These are phyloP conservation scores for Pelusios castaneus DNA, from an alignment of 2,113 vertebrate species.

Conservation along the genomic window DNA sequence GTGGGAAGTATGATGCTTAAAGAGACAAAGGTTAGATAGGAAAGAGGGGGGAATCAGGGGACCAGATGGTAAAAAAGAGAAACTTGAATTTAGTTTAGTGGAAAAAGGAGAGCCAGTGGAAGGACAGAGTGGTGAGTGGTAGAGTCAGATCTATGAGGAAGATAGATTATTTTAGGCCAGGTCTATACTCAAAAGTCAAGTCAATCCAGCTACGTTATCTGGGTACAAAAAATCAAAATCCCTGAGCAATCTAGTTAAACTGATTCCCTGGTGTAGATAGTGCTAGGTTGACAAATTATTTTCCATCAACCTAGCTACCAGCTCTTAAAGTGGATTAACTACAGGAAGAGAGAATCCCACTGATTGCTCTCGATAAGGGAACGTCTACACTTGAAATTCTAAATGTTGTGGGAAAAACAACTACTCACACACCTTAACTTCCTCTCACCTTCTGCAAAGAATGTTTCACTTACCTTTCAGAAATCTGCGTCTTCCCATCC, in stretches of 20 bases:
- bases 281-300: background rate
- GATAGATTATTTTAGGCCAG: no score
- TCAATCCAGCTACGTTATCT: background rate
- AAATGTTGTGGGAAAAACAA: background rate
- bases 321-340: background rate
- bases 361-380: background rate
- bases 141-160: no score
- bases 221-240: background rate
- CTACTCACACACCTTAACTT: background rate
- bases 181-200: background rate
- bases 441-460: background rate
- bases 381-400: background rate
- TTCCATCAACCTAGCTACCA: background rate
- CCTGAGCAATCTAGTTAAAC: background rate
- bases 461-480: conserved; percentile 83
- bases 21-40: background rate
- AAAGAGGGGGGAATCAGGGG: background rate
- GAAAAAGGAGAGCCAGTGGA: background rate
- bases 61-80: rapidly evolving
- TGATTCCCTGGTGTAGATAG: background rate
- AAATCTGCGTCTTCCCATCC: conserved; percentile 93
- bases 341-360: background rate
- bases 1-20: background rate
- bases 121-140: background rate
- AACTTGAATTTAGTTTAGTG: background rate